phyloP scores from a whole-genome alignment of 2,888 invertebrate species.

The Blastobasis lacticolella region DNA sequence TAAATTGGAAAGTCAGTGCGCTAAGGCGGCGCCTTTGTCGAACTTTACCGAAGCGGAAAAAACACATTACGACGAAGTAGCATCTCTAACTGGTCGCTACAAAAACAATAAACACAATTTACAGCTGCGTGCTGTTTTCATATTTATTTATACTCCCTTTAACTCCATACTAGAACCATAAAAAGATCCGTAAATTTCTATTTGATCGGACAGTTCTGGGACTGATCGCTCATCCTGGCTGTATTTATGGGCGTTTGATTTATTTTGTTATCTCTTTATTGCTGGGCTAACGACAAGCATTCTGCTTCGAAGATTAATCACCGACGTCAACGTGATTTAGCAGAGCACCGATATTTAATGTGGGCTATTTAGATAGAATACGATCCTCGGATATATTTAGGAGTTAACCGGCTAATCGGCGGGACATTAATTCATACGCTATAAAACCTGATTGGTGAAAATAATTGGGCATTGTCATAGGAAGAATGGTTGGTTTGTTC shows the following conservation, averaged over 20 bases:
- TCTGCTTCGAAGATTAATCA: constrained; percentile 69
- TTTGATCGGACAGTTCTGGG: constrained; percentile 54
- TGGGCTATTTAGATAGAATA: constrained; percentile 64
- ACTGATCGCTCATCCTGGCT: constrained; percentile 63
- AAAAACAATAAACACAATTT: constrained; percentile 60
- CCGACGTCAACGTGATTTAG: constrained; percentile 70
- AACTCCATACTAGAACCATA: constrained; percentile 53
- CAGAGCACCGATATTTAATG: constrained; percentile 71
- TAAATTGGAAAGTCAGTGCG: constrained; percentile 10
- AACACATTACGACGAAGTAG: constrained; percentile 33
- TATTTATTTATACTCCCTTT: constrained; percentile 56
- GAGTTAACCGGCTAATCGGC: constrained; percentile 53
- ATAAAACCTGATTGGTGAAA: constrained; percentile 16
- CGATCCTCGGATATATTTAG: constrained; percentile 56
- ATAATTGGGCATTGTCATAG: constrained; percentile 32
- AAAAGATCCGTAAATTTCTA: constrained; percentile 64
- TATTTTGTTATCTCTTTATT: constrained; percentile 74
- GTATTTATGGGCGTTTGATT: constrained; percentile 71
- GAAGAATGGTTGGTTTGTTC: constrained; percentile 2
- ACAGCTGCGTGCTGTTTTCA: constrained; percentile 51
- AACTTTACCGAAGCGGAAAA: constrained; percentile 13
- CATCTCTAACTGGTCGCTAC: constrained; percentile 34
- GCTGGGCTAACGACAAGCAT: constrained; percentile 69
- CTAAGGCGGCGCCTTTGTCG: constrained; percentile 3
- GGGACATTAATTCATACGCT: constrained; percentile 35